phyloP scores from a whole-genome alignment of 2,888 invertebrate species.

The Oxyteleia sp. region DNA sequence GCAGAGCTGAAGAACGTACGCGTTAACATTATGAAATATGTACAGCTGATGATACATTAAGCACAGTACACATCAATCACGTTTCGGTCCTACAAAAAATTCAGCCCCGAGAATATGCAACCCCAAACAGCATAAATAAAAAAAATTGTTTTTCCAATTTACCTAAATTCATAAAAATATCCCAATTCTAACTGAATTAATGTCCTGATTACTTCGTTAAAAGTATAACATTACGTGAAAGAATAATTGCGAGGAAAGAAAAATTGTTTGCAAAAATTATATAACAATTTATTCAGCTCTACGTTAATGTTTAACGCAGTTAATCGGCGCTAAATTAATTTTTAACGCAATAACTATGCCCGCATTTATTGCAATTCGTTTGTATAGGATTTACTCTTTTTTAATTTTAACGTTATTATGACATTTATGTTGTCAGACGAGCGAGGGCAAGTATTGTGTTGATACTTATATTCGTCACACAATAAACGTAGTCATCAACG shows the following conservation, averaged over 20 bases:
- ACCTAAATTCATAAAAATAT: too few relatives aligned
- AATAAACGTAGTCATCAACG: conserved; percentile 67
- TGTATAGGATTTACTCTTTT: conserved; percentile 26
- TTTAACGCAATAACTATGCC: conserved; percentile 28
- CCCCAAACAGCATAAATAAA: neutral
- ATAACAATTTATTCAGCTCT: neutral
- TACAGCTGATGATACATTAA: conserved; percentile 74
- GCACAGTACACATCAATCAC: conserved; percentile 35
- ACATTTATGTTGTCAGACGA: conserved; percentile 33
- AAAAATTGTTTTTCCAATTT: neutral
- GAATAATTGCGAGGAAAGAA: neutral
- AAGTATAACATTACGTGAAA: neutral
- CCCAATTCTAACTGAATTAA: too few relatives aligned
- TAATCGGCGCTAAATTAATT: conserved; percentile 13
- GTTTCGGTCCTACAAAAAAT: neutral
- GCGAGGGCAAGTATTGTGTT: conserved; percentile 60
- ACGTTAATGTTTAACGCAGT: neutral
- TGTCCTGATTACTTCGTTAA: too few relatives aligned
- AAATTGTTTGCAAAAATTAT: conserved; percentile 5
- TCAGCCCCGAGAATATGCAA: neutral
- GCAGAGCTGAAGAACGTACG: conserved; percentile 58
- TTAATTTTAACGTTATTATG: conserved; percentile 34
- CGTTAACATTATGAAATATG: conserved; percentile 75
- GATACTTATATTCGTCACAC: conserved; percentile 64
- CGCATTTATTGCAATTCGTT: conserved; percentile 28